A percentile compares a stretch with the other conserved stretches of the same genome.
Conservation (phyloP, 2,888 invertebrate genomes). For the Odontothrips loti region DNA sequence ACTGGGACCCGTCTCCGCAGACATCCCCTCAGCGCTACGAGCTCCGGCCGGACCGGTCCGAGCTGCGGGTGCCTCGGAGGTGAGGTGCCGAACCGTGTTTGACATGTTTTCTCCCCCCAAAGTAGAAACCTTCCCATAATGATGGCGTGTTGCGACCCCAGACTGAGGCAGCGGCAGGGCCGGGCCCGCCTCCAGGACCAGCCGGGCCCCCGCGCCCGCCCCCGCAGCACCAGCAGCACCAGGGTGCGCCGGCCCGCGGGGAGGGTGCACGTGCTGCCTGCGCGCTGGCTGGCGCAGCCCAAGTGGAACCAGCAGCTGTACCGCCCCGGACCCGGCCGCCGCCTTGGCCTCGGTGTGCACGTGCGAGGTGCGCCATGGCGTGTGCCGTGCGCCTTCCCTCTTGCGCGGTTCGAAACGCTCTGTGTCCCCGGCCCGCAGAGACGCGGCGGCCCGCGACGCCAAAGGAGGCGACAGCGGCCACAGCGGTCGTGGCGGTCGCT, state of each 20-base stretch:
- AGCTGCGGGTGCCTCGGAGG: neutral
- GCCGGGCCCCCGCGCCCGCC: neutral
- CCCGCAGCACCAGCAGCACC: neutral
- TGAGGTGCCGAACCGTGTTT: neutral
- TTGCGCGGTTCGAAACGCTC: too few relatives aligned
- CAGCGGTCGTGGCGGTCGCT: neutral
- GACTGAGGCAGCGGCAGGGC: neutral
- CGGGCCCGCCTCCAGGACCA: neutral
- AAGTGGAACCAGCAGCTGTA: constrained; percentile 1
- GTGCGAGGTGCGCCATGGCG: too few relatives aligned
- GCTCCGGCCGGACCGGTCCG: neutral
- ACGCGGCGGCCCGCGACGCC: too few relatives aligned
- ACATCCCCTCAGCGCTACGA: neutral
- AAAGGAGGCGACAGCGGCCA: neutral
- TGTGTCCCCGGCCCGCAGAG: too few relatives aligned
- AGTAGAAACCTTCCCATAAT: too few relatives aligned
- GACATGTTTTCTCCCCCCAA: too few relatives aligned
- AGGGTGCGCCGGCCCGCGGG: neutral
- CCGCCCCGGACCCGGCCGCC: neutral
- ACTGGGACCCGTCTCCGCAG: neutral
- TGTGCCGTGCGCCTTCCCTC: too few relatives aligned
- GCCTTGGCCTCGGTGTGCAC: neutral
- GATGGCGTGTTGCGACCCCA: too few relatives aligned
- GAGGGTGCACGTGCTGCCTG: neutral
- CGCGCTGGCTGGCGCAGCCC: constrained; percentile 17